phyloP scores from a whole-genome alignment of 1,140 invertebrate genomes.

The Drosophila carrolli region DNA sequence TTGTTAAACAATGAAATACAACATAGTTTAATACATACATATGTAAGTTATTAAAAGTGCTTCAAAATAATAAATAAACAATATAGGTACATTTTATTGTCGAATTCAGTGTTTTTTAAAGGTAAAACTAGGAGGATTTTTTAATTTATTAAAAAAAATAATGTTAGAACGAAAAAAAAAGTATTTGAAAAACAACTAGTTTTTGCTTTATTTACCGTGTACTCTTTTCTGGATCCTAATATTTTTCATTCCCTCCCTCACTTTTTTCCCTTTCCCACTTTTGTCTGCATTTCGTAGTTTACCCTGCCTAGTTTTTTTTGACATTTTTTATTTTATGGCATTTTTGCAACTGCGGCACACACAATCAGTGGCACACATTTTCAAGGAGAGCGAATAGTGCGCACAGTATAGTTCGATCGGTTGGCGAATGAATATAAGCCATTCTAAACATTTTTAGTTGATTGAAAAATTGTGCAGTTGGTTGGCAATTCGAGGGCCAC shows the following conservation, averaged over 20 bases:
- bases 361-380: conserved; percentile 74
- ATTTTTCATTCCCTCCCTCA: neutral
- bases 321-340: conserved; percentile 76
- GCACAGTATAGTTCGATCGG: conserved; percentile 52
- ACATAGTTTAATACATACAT: too few relatives aligned
- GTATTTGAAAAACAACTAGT: neutral
- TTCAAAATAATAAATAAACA: too few relatives aligned
- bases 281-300: conserved; percentile 24
- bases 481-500: conserved; percentile 60
- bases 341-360: conserved; percentile 49
- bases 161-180: too few relatives aligned
- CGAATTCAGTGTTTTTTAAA: too few relatives aligned
- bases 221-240: too few relatives aligned
- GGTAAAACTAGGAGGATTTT: neutral
- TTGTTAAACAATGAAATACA: too few relatives aligned
- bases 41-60: too few relatives aligned
- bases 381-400: conserved; percentile 13
- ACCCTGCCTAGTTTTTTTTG: conserved; percentile 7
- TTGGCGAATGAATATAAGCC: conserved; percentile 67
- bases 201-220: neutral
- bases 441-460: conserved; percentile 82
- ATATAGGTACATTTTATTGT: too few relatives aligned
- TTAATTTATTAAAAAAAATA: too few relatives aligned
- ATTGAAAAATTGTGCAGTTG: conserved; percentile 82
- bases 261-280: neutral